Conservation (phyloP, 2,113 vertebrate species). For the Sturnus vulgaris region DNA sequence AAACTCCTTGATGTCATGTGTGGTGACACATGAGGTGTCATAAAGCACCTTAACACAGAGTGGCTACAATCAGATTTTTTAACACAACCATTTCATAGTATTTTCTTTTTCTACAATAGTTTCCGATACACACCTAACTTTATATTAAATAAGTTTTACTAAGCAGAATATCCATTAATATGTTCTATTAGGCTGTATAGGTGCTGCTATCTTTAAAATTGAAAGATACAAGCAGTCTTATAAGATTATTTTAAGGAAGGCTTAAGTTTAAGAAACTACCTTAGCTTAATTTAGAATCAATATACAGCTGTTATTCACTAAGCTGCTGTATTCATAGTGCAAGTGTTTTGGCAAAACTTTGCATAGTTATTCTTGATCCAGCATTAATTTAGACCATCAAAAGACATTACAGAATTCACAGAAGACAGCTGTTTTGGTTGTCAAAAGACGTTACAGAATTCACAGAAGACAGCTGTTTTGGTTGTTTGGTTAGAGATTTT, state of each 20-base stretch:
- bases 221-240: not conserved
- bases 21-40: not conserved
- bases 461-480: not conserved
- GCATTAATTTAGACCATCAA: not conserved
- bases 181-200: not conserved
- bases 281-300: not conserved
- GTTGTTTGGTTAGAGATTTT: not conserved
- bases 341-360: not conserved
- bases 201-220: not conserved
- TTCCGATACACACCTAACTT: not conserved
- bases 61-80: not conserved
- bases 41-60: not conserved
- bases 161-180: not conserved
- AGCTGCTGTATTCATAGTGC: fast-evolving
- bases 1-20: not conserved
- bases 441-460: not conserved
- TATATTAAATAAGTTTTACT: not conserved
- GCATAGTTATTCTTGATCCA: not conserved
- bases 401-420: not conserved
- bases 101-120: not conserved
- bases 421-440: not conserved
- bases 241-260: not conserved
- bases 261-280: not conserved
- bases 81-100: fast-evolving
- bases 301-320: not conserved